phyloP scores from a whole-genome alignment of 2,888 invertebrate genomes.

The Lasioglossum zephyrum region DNA sequence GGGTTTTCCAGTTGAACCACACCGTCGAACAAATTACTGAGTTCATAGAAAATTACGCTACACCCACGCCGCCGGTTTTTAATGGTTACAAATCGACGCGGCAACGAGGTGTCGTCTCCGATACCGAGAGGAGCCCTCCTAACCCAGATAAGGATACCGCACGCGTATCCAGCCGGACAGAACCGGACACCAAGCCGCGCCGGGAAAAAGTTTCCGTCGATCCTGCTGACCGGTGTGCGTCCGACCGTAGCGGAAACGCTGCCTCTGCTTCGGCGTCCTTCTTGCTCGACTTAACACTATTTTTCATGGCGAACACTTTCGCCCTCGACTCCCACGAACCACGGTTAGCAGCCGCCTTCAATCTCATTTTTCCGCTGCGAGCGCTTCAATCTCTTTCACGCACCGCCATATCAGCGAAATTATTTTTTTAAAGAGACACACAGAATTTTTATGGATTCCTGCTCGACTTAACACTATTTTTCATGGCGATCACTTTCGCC shows the following conservation, averaged over 20 bases:
- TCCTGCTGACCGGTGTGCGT: slow-evolving; percentile 28
- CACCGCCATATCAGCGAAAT: not conserved
- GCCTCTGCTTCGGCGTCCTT: slow-evolving; percentile 1
- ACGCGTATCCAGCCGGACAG: slow-evolving; percentile 29
- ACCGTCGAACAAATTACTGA: slow-evolving; percentile 42
- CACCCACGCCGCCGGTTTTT: slow-evolving; percentile 53
- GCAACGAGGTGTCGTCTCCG: slow-evolving; percentile 22
- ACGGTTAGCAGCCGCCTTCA: not conserved
- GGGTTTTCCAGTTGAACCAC: slow-evolving; percentile 29
- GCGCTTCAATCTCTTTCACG: not conserved
- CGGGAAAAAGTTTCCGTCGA: slow-evolving; percentile 20
- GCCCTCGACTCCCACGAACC: slow-evolving; percentile 52
- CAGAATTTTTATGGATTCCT: too few species aligned
- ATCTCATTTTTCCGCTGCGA: not conserved
- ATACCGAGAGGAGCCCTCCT: slow-evolving; percentile 41
- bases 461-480: slow-evolving; percentile 17
- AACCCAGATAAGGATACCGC: slow-evolving; percentile 54
- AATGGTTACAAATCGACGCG: slow-evolving; percentile 55
- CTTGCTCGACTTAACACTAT: slow-evolving; percentile 17
- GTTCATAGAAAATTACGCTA: slow-evolving; percentile 58
- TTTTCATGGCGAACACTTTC: slow-evolving; percentile 61
- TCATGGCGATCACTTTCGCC: slow-evolving; percentile 61
- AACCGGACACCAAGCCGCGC: slow-evolving; percentile 26
- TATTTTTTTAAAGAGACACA: too few species aligned
- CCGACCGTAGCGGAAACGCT: slow-evolving; percentile 36